Evolutionary conservation across 2,888 invertebrate species (phyloP).

Genomic region (Tridacna gigas): DNA sequence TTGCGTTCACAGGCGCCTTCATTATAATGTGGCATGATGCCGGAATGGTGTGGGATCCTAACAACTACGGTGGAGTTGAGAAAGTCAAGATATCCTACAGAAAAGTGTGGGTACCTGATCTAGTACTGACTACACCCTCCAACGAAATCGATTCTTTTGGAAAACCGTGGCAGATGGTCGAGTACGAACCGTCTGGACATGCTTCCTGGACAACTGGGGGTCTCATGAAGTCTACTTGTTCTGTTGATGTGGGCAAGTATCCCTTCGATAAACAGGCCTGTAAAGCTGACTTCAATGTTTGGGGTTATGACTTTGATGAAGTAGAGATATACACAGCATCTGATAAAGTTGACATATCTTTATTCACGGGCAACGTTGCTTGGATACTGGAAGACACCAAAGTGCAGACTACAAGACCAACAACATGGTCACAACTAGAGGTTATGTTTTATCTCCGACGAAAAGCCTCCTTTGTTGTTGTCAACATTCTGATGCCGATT

Average conservation of each 20-base stretch:
- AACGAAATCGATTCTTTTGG: slow-evolving; percentile 50
- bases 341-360: not conserved
- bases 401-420: not conserved
- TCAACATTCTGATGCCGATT: slow-evolving; percentile 59
- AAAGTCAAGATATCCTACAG: slow-evolving; percentile 16
- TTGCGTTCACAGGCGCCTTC: slow-evolving; percentile 32
- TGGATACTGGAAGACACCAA: not conserved
- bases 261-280: slow-evolving; percentile 62
- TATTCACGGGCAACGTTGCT: not conserved
- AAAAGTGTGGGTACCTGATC: slow-evolving; percentile 60
- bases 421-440: not conserved
- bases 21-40: slow-evolving; percentile 39
- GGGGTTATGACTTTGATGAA: slow-evolving; percentile 46
- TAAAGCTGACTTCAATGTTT: slow-evolving; percentile 38
- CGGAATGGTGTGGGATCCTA: slow-evolving; percentile 39
- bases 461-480: slow-evolving; percentile 34
- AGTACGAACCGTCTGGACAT: slow-evolving; percentile 33
- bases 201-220: slow-evolving; percentile 46
- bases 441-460: slow-evolving; percentile 2
- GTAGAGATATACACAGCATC: slow-evolving; percentile 5
- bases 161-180: slow-evolving; percentile 49
- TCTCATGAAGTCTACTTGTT: slow-evolving; percentile 50
- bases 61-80: slow-evolving; percentile 18
- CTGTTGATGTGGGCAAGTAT: slow-evolving; percentile 51
- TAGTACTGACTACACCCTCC: slow-evolving; percentile 55